phyloP scores from a whole-genome alignment of 2,888 invertebrate genomes.

The Sphecodes monilicornis region DNA sequence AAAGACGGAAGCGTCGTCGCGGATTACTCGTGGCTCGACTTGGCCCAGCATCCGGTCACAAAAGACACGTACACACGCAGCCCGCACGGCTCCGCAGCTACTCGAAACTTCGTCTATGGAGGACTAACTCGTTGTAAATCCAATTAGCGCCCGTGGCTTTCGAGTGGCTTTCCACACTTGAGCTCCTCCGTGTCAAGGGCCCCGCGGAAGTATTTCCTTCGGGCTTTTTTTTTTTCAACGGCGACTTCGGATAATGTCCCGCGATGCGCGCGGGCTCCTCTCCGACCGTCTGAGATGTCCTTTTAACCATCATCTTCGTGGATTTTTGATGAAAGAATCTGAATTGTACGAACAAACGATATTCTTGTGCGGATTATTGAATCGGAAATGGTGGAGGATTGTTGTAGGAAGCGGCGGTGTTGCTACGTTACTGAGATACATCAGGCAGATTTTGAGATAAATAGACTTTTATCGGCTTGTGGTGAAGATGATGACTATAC shows the following conservation, averaged over 20 bases:
- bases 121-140: conserved; percentile 79
- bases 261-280: conserved; percentile 46
- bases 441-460: neutral
- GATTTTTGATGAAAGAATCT: neutral
- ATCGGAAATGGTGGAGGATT: neutral
- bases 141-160: conserved; percentile 79
- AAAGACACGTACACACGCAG: conserved; percentile 53
- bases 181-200: conserved; percentile 73
- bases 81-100: conserved; percentile 62
- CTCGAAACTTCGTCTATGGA: conserved; percentile 74
- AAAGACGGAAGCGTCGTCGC: conserved; percentile 33
- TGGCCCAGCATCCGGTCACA: conserved; percentile 51
- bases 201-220: conserved; percentile 67
- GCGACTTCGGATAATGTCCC: conserved; percentile 68
- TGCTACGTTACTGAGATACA: neutral
- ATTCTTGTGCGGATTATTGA: neutral
- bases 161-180: conserved; percentile 76
- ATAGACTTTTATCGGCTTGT: neutral
- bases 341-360: neutral
- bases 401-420: neutral
- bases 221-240: conserved; percentile 52
- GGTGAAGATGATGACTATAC: no score
- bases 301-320: neutral
- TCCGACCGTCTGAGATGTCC: conserved; percentile 32
- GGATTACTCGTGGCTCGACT: conserved; percentile 60